Base-by-base conservation (phyloP, 2,888 invertebrate genomes). In the Aradus depressus region DNA sequence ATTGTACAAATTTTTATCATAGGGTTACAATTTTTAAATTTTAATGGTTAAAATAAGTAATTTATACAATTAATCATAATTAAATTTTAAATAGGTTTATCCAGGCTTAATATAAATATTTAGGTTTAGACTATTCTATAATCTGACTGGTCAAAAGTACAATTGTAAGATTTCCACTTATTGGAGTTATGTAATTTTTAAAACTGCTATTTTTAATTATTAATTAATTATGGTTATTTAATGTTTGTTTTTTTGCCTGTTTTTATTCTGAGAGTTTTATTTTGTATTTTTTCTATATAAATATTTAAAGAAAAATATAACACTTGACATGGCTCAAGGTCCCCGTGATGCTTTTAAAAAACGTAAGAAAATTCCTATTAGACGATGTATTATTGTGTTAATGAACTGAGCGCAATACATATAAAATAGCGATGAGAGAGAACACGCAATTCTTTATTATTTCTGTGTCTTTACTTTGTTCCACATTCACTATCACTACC, bases 321-420 rank as follows among this genome's bases (percentile, higher is more conserved):
- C n/a, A 52, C 44, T 56, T 58, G 59, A 54, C 53, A 57, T 51
- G 41, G 51, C 43, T 54, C 54, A 56, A 58, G 56, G 34, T n/a
- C n/a, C 52, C 58, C 56, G 56, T 60, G 60, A 60, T 57, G 60
- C 60, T 58, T 59, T 58, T 58, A 56, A 58, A n/a, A n/a, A 60
- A 58, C 55, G 53, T 60, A 60, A 60, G 60, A 60, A 59, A 60
- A 60, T 60, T 60, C 60, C 60, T 60, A 60, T 60, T 60, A 60
- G 58, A 60, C 59, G 59, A 58, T 60, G 59, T 60, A 60, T 59
- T 57, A 58, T 59, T 55, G 56, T 55, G 54, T 56, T 52, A 53
- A 35, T 47, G 49, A 54, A 50, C 38, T 50, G 44, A 50, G 47
- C 45, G 47, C 47, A 47, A 47, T 45, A 47, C 37, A 38, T 23